These are phyloP conservation scores for Macrocentrus cingulum DNA, from an alignment of 1,140 invertebrate species.

Conservation along the genomic window DNA sequence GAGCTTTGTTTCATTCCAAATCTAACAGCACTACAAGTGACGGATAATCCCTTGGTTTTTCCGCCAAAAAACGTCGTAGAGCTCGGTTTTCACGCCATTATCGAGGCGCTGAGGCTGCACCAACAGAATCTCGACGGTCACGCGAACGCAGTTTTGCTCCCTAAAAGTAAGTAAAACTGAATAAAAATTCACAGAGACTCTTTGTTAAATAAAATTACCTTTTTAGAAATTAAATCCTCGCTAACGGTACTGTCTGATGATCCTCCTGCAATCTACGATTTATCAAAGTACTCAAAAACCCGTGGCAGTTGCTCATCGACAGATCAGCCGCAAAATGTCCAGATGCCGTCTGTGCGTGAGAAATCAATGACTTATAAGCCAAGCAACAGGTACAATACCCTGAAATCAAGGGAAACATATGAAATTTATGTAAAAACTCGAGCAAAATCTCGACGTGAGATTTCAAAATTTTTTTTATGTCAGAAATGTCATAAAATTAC, in stretches of 20 bases:
- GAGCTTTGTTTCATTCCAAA: conserved; percentile 59
- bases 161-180: conserved; percentile 29
- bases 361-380: conserved; percentile 41
- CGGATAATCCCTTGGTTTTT: conserved; percentile 58
- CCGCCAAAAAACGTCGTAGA: conserved; percentile 57
- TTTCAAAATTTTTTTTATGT: neutral
- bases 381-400: conserved; percentile 40
- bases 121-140: too few relatives aligned
- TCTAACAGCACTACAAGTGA: conserved; percentile 60
- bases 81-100: conserved; percentile 50
- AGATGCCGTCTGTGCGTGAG: conserved; percentile 26
- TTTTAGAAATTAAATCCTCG: conserved; percentile 28
- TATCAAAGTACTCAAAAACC: conserved; percentile 15
- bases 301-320: conserved; percentile 3
- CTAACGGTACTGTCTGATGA: conserved; percentile 44
- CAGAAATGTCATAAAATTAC: conserved; percentile 4
- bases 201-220: conserved; percentile 22
- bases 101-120: conserved; percentile 57
- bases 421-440: neutral
- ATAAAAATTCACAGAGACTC: too few relatives aligned
- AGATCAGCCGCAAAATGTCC: conserved; percentile 4
- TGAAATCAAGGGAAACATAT: neutral
- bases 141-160: too few relatives aligned
- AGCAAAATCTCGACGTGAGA: neutral
- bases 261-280: conserved; percentile 22